A percentile compares a stretch with the other conserved stretches of the same genome.
These are phyloP conservation scores for Pseudomyrmex cubaensis DNA, from an alignment of 1,140 invertebrate genomes.

Conservation along the genomic window DNA sequence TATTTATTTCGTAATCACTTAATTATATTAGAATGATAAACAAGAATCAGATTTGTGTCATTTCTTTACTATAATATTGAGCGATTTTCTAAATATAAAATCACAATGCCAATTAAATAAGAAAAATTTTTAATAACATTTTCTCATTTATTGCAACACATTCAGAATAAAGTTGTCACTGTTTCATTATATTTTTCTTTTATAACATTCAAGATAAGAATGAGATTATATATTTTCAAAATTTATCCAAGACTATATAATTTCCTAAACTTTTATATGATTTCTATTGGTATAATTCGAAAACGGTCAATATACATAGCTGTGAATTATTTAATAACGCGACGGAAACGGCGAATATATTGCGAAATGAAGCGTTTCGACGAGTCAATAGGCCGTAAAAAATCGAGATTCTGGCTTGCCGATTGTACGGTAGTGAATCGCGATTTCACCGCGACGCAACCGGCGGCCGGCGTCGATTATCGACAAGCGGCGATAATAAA, in stretches of 20 bases:
- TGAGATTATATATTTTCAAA: background rate
- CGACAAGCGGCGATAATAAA: constrained; percentile 71
- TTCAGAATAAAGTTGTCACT: too few relatives aligned
- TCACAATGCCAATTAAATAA: too few relatives aligned
- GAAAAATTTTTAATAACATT: too few relatives aligned
- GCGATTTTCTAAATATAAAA: too few relatives aligned
- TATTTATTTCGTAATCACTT: constrained; percentile 15
- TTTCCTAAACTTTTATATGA: constrained; percentile 6
- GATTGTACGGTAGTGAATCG: constrained; percentile 49
- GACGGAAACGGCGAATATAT: constrained; percentile 16
- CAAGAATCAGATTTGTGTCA: too few relatives aligned
- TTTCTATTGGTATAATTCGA: constrained; percentile 4
- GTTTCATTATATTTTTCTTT: too few relatives aligned
- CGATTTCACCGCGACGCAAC: constrained; percentile 60
- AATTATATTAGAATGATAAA: background rate
- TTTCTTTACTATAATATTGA: too few relatives aligned
- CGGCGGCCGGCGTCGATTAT: constrained; percentile 68
- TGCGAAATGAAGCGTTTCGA: constrained; percentile 34
- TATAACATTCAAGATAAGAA: background rate
- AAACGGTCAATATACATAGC: background rate
- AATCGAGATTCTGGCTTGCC: constrained; percentile 41
- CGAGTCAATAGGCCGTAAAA: constrained; percentile 70
- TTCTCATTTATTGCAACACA: too few relatives aligned
- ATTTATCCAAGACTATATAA: background rate
- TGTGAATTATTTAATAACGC: constrained; percentile 57